A percentile compares a stretch with the other conserved stretches of the same genome.
Evolutionary conservation across 2,113 vertebrate species (phyloP).

Genomic region (Reinhardtius hippoglossoides): DNA sequence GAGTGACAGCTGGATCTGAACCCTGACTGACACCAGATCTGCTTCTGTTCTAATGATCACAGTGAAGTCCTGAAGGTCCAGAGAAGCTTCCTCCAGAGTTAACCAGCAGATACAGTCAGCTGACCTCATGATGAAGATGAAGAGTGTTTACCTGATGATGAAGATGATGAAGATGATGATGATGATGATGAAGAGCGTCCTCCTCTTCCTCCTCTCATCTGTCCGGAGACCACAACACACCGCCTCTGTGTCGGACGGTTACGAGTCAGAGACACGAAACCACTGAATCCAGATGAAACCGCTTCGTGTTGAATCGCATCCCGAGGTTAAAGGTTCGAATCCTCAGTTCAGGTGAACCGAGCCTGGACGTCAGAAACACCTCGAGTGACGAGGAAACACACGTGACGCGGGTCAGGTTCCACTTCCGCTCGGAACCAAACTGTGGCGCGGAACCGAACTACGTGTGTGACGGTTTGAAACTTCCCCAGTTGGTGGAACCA

Average conservation of each 20-base stretch:
- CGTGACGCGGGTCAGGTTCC: too few relatives aligned
- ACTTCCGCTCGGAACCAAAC: neutral
- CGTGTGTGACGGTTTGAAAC: too few relatives aligned
- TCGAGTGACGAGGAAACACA: constrained; percentile 11
- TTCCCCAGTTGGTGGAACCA: neutral
- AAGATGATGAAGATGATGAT: neutral
- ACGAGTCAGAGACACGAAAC: neutral
- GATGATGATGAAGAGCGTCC: neutral
- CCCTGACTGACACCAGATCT: too few relatives aligned
- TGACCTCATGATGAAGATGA: neutral
- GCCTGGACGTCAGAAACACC: neutral
- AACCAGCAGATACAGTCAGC: too few relatives aligned
- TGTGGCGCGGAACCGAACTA: accelerated
- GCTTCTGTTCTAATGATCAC: too few relatives aligned
- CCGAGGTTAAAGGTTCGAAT: neutral
- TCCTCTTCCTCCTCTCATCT: constrained; percentile 46
- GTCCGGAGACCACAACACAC: neutral
- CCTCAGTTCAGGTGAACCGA: neutral
- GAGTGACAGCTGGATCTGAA: too few relatives aligned
- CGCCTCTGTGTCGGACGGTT: neutral
- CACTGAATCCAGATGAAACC: too few relatives aligned
- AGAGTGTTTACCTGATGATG: neutral
- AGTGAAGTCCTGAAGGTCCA: too few relatives aligned
- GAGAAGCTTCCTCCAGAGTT: too few relatives aligned
- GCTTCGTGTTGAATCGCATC: too few relatives aligned